phyloP scores from a whole-genome alignment of 2,113 vertebrate genomes.

The Thinocorus orbignyianus region DNA sequence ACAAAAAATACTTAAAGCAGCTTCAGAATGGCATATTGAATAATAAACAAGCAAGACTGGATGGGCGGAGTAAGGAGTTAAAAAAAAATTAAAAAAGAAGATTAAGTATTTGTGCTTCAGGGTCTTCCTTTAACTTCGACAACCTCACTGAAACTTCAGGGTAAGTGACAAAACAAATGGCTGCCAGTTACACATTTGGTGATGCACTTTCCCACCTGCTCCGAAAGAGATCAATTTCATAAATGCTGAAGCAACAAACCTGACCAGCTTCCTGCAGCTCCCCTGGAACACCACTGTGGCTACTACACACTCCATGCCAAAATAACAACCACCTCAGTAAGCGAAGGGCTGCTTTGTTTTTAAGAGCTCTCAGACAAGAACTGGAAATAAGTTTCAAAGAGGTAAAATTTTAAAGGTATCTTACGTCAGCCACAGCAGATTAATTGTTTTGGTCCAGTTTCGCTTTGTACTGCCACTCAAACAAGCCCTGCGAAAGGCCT shows the following conservation, averaged over 20 bases:
- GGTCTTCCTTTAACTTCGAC: not conserved
- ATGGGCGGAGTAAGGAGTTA: not conserved
- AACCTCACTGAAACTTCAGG: not conserved
- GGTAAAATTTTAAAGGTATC: slow-evolving; percentile 23
- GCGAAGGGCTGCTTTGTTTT: not conserved
- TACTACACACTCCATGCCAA: not conserved
- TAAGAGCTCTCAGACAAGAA: not conserved
- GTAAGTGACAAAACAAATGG: too few relatives aligned
- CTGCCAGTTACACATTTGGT: not conserved
- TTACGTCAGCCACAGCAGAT: slow-evolving; percentile 94
- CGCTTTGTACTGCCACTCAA: slow-evolving; percentile 82
- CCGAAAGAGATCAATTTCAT: not conserved
- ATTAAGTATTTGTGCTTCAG: rapidly evolving
- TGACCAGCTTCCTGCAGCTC: not conserved
- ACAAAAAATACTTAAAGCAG: not conserved
- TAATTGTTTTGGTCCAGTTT: slow-evolving; percentile 86
- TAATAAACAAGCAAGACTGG: not conserved
- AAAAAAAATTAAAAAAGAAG: not conserved
- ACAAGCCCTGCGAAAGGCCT: slow-evolving; percentile 94
- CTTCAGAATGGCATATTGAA: too few relatives aligned
- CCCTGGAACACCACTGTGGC: not conserved
- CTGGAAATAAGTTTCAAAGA: not conserved
- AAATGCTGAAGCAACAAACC: not conserved
- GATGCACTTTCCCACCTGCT: rapidly evolving
- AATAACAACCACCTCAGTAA: not conserved